Conservation (phyloP, 2,113 vertebrate genomes). For the Formicarius rufipectus region DNA sequence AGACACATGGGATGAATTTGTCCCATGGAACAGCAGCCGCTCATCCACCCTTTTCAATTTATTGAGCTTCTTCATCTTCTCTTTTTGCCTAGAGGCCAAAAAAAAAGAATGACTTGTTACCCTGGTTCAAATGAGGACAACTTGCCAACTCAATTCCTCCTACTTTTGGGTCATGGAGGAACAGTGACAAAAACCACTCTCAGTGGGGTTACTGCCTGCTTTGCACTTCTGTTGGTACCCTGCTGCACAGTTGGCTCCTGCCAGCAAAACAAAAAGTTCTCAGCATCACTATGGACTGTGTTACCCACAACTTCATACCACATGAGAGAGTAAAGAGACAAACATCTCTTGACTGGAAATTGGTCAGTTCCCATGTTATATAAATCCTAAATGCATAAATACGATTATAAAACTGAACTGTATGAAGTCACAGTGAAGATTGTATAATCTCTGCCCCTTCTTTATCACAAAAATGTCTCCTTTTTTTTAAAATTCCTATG, state of each 20-base stretch:
- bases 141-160: background rate
- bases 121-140: background rate
- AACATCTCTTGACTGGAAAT: background rate
- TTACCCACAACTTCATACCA: background rate
- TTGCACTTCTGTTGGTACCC: background rate
- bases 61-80: constrained; percentile 83
- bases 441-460: background rate
- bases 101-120: background rate
- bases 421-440: background rate
- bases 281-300: background rate
- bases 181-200: background rate
- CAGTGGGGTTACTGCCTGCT: background rate
- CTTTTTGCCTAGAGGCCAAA: constrained; percentile 80
- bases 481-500: background rate
- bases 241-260: constrained; percentile 21
- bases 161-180: background rate
- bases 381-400: constrained; percentile 23
- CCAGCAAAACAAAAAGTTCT: constrained; percentile 33
- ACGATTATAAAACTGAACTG: constrained; percentile 1
- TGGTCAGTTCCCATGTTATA: constrained; percentile 14
- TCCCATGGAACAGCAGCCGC: constrained; percentile 88
- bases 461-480: background rate
- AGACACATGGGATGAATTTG: constrained; percentile 49
- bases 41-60: constrained; percentile 64
- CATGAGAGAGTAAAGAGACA: background rate